phyloP scores from a whole-genome alignment of 2,888 invertebrate species.

The Papilio protenor region DNA sequence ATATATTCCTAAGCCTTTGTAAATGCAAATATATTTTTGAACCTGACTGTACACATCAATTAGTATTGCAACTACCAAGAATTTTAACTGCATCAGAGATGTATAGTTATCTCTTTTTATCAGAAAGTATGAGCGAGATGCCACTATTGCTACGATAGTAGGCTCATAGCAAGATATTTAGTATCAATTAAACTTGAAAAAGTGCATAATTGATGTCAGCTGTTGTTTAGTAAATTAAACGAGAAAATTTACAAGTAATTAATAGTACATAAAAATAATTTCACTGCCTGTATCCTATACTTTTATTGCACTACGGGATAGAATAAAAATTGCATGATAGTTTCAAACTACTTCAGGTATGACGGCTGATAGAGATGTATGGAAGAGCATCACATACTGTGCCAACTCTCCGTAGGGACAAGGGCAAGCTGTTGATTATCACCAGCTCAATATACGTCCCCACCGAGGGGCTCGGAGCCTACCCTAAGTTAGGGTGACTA shows the following conservation, averaged over 20 bases:
- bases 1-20: too few species aligned
- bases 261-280: not conserved
- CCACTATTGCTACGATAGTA: not conserved
- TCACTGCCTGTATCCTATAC: conserved; percentile 5
- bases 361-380: too few species aligned
- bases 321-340: not conserved
- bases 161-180: too few species aligned
- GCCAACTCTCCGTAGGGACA: too few species aligned
- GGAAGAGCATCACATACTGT: too few species aligned
- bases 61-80: not conserved
- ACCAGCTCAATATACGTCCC: too few species aligned
- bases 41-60: not conserved
- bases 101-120: not conserved
- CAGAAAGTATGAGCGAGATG: not conserved
- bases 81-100: not conserved
- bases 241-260: not conserved
- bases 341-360: too few species aligned
- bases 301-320: not conserved
- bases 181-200: not conserved
- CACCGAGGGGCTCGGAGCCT: too few species aligned
- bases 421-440: too few species aligned
- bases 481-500: too few species aligned
- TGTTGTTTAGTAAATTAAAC: not conserved
- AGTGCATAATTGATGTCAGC: not conserved
- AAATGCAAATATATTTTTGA: too few species aligned